phyloP scores from a whole-genome alignment of 2,113 vertebrate genomes.

The Centrocercus urophasianus region DNA sequence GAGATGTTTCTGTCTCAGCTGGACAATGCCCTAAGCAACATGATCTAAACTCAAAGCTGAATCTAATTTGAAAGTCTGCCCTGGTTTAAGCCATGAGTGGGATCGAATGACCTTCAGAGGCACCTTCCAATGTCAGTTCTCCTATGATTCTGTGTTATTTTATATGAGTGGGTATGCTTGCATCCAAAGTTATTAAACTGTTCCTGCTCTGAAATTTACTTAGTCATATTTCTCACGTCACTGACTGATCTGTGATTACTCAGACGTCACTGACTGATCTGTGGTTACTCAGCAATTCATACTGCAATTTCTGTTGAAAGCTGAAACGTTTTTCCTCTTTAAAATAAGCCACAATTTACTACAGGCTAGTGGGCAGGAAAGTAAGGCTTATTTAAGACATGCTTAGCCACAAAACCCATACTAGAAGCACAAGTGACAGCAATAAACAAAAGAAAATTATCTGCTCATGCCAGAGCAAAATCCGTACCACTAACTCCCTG shows the following conservation, averaged over 20 bases:
- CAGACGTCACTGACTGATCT: not conserved
- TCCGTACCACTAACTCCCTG: not conserved
- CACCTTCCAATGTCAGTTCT: not conserved
- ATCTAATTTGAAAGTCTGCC: not conserved
- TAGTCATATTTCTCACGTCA: not conserved
- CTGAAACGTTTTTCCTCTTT: not conserved
- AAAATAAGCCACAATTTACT: constrained; percentile 1
- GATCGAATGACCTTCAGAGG: not conserved
- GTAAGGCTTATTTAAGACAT: constrained; percentile 15
- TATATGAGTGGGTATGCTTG: rapidly evolving
- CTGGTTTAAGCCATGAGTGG: not conserved
- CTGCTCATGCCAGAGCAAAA: constrained; percentile 1
- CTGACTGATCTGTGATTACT: not conserved
- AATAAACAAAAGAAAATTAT: constrained; percentile 43
- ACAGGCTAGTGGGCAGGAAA: not conserved
- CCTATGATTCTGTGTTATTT: not conserved
- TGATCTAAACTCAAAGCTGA: not conserved
- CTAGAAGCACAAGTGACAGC: not conserved
- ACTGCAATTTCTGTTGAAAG: not conserved
- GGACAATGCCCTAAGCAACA: not conserved
- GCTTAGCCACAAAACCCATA: not conserved
- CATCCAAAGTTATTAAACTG: not conserved
- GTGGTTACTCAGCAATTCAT: not conserved
- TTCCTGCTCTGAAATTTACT: not conserved
- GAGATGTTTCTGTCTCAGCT: not conserved